A percentile compares a stretch with the other conserved stretches of the same genome.
These are phyloP conservation scores for Hydractinia symbiolongicarpus DNA, from an alignment of 30 jellyfish, hydroid and myxozoan genomes.

Conservation along the genomic window DNA sequence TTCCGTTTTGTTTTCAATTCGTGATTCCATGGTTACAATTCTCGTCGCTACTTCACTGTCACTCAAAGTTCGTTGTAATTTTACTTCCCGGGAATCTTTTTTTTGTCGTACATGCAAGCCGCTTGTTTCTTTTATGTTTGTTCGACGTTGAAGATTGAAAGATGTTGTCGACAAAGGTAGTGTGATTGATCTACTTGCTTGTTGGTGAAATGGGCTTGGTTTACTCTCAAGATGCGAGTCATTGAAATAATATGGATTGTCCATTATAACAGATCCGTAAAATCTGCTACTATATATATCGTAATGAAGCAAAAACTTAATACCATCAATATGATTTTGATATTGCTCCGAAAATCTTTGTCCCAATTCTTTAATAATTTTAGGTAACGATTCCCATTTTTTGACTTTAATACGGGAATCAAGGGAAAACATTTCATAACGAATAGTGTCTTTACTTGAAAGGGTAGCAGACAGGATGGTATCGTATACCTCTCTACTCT, in stretches of 20 bases:
- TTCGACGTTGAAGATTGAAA: too few species aligned
- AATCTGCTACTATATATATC: slow-evolving; percentile 1
- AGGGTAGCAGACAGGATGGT: slow-evolving; percentile 11
- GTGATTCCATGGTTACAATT: too few species aligned
- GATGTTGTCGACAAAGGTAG: too few species aligned
- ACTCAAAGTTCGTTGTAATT: too few species aligned
- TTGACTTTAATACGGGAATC: slow-evolving; percentile 5
- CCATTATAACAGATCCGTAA: slow-evolving; percentile 10
- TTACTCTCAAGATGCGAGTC: neutral
- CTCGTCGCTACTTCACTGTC: too few species aligned
- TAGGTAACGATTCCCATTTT: neutral
- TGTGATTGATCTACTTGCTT: too few species aligned
- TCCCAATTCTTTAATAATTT: neutral
- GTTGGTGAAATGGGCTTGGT: too few species aligned
- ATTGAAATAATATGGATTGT: neutral
- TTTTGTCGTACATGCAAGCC: too few species aligned
- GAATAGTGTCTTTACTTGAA: neutral
- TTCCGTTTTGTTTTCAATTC: too few species aligned
- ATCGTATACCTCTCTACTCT: neutral
- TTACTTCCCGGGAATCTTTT: too few species aligned
- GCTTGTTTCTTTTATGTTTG: too few species aligned
- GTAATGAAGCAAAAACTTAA: neutral
- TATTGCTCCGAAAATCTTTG: slow-evolving; percentile 1
- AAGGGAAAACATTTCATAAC: slow-evolving; percentile 13
- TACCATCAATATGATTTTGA: neutral